These are phyloP conservation scores for Pseudopleuronectes americanus DNA, from an alignment of 2,797 vertebrate genomes.

Conservation along the genomic window DNA sequence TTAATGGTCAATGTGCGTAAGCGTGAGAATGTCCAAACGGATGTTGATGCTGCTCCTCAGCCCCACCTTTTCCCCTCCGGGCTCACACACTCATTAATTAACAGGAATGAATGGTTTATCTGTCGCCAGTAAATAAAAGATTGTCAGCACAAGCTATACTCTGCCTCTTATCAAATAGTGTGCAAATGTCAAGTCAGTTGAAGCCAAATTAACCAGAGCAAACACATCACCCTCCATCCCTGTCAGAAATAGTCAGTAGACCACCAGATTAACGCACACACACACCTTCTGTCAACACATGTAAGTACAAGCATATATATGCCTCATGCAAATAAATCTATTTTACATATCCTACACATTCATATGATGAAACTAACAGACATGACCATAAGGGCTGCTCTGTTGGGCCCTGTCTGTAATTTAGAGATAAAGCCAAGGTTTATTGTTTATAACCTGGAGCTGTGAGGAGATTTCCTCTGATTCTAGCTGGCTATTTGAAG, in stretches of 20 bases:
- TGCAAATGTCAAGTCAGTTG: slow-evolving; percentile 77
- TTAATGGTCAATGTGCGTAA: slow-evolving; percentile 4
- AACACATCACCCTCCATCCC: slow-evolving; percentile 75
- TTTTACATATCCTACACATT: not conserved
- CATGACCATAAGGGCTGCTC: slow-evolving; percentile 49
- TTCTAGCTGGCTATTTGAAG: slow-evolving; percentile 27
- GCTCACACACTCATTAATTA: slow-evolving; percentile 81
- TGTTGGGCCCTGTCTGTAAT: slow-evolving; percentile 65
- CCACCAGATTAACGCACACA: slow-evolving; percentile 63
- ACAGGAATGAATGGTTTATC: slow-evolving; percentile 83
- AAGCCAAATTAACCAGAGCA: slow-evolving; percentile 73
- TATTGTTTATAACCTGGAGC: slow-evolving; percentile 70
- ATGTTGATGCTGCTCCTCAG: slow-evolving; percentile 65
- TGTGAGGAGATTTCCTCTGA: slow-evolving; percentile 51
- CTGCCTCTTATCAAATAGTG: slow-evolving; percentile 77
- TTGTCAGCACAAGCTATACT: slow-evolving; percentile 75
- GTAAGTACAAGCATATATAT: slow-evolving; percentile 21
- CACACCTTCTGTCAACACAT: slow-evolving; percentile 9
- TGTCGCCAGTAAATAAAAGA: slow-evolving; percentile 81
- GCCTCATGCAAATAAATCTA: not conserved
- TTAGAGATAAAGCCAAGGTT: slow-evolving; percentile 67
- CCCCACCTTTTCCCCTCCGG: slow-evolving; percentile 59
- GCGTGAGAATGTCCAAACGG: slow-evolving; percentile 71
- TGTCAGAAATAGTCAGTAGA: slow-evolving; percentile 74
- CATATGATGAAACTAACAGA: not conserved